phyloP scores from a whole-genome alignment of 2,797 vertebrate species.

The Knipowitschia caucasica region DNA sequence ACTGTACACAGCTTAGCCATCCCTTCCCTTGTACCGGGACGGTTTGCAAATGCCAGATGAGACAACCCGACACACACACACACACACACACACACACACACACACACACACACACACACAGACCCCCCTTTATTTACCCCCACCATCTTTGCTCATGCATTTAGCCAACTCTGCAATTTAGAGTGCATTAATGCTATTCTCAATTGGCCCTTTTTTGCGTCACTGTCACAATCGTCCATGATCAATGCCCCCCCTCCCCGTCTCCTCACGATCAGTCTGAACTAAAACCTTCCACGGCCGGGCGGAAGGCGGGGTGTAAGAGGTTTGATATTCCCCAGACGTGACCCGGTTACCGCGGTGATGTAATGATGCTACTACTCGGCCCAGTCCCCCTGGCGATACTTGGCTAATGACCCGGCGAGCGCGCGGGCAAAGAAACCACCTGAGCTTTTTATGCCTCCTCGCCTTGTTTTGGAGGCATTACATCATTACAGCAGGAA shows the following conservation, averaged over 20 bases:
- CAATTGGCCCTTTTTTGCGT: conserved; percentile 33
- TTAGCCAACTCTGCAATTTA: conserved; percentile 35
- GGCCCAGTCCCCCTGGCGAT: conserved; percentile 22
- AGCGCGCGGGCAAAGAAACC: conserved; percentile 53
- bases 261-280: conserved; percentile 48
- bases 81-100: background rate
- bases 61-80: background rate
- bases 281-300: conserved; percentile 45
- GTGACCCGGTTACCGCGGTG: conserved; percentile 59
- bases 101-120: no score
- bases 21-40: conserved; percentile 31
- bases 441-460: conserved; percentile 69
- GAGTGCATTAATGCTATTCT: conserved; percentile 46
- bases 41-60: conserved; percentile 54
- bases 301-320: conserved; percentile 22
- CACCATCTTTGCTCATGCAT: conserved; percentile 19
- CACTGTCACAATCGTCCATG: conserved; percentile 20
- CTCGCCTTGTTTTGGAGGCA: conserved; percentile 69
- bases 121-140: background rate
- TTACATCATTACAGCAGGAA: conserved; percentile 75
- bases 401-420: conserved; percentile 54
- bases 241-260: conserved; percentile 25
- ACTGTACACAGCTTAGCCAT: conserved; percentile 17
- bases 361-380: conserved; percentile 64
- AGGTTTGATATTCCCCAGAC: conserved; percentile 54